Percentiles rank a stretch among this genome's conserved stretches.
Conservation (phyloP, 1,140 invertebrate species). For the Ostrea edulis region DNA sequence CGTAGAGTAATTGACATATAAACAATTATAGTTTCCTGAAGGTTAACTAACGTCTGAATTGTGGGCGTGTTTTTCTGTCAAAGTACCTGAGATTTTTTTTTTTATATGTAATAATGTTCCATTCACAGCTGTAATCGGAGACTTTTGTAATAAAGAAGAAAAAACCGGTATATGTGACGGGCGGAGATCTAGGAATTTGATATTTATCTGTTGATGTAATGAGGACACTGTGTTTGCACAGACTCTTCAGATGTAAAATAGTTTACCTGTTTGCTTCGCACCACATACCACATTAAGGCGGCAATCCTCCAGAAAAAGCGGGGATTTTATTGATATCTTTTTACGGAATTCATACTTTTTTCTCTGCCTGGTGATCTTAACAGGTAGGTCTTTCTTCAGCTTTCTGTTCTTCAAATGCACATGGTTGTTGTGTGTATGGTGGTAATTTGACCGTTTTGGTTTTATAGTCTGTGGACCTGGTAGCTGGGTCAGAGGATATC, state of each 20-base stretch:
- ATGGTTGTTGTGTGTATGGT: not conserved
- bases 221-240: not conserved
- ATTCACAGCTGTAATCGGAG: not conserved
- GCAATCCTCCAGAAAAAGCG: not conserved
- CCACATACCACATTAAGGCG: not conserved
- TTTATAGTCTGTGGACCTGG: not conserved
- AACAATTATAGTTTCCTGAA: too few relatives aligned
- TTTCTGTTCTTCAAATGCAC: not conserved
- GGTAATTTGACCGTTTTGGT: not conserved
- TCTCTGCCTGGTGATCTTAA: not conserved
- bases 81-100: not conserved
- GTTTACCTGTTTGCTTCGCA: not conserved
- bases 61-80: not conserved
- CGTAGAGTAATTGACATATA: not conserved
- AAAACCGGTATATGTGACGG: conserved; percentile 7
- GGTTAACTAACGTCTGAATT: too few relatives aligned
- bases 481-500: not conserved
- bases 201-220: not conserved
- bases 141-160: not conserved
- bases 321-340: not conserved
- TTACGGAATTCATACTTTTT: not conserved
- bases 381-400: not conserved
- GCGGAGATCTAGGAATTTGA: not conserved
- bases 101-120: not conserved
- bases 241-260: not conserved